Base-by-base conservation (phyloP, 1,140 invertebrate species). In the Drosophila funebris region DNA sequence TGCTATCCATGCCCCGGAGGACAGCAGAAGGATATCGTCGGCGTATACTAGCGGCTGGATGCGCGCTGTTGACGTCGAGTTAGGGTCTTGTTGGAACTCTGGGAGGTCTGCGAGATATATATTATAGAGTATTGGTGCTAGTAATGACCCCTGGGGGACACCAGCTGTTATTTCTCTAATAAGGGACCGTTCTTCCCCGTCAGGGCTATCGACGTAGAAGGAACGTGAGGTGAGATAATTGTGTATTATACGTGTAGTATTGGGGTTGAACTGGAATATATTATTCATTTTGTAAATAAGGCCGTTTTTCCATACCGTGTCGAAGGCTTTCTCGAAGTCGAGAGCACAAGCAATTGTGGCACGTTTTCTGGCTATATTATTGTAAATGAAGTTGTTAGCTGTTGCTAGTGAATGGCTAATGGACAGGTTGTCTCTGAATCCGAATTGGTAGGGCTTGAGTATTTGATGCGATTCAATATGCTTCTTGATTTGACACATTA, bases 271-370 rank as follows among this genome's bases (percentile, higher is more conserved):
- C 0, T 18, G 9, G 5, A 52, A 27, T 1, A 1, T 20, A 2
- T 22, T 14, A 1, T 16, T 27, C 62, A 72, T 72, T 67, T 58
- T 66, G 7, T 52, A 33, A 7, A 72, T 33, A 0, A 67, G 60
- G 1, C 41, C 68, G 0, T 62, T 36, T 0, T 27, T 69, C 66
- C 66, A 69, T 0, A 62, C 63, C 2, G 63, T 67, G 24, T 61
- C 46, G 9, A 53, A 69, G 0, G 56, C 56, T 22, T 69, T 69
- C 22, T 60, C 66, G 5, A 69, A 54, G 3, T 69, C 66, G 2
- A 69, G 27, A 1, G 66, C 50, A 33, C 46, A 44, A 0, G 37
- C 57, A 5, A 69, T 67, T 20, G 43, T 57, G 2, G 63, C 29
- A 6, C 31, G 39, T 3, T 33, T 27, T 11, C 27, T 24, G 13